Evolutionary conservation across 1,140 invertebrate species (phyloP).

Genomic region (Leptinotarsa undecemlineata): DNA sequence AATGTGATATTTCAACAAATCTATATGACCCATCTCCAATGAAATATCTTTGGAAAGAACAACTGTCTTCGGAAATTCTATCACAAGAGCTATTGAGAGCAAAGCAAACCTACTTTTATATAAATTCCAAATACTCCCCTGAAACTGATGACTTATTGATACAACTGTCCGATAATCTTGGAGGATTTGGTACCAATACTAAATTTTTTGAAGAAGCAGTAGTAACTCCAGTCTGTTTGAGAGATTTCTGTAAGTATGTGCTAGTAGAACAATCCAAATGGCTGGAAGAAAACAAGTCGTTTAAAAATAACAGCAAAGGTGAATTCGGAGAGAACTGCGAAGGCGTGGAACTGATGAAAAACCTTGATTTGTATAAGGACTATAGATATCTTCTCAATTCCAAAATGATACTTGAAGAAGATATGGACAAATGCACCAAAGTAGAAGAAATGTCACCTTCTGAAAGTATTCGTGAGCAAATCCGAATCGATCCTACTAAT

Average conservation of each 20-base stretch:
- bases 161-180: constrained; percentile 37
- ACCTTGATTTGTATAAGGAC: constrained; percentile 35
- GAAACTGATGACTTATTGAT: constrained; percentile 38
- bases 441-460: constrained; percentile 17
- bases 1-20: constrained; percentile 7
- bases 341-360: constrained; percentile 30
- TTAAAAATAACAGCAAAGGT: constrained; percentile 12
- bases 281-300: constrained; percentile 31
- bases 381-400: constrained; percentile 34
- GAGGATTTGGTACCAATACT: constrained; percentile 39
- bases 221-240: constrained; percentile 39
- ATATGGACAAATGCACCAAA: background rate
- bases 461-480: constrained; percentile 25
- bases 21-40: constrained; percentile 32
- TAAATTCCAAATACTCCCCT: constrained; percentile 33
- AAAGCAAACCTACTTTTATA: constrained; percentile 27
- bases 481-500: constrained; percentile 31
- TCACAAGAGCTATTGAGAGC: constrained; percentile 37
- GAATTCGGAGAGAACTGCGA: constrained; percentile 30
- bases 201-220: constrained; percentile 33
- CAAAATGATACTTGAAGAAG: background rate
- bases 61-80: constrained; percentile 30
- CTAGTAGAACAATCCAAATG: constrained; percentile 33
- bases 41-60: constrained; percentile 39
- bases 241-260: constrained; percentile 43